Conservation (phyloP, 2,888 invertebrate species). For the Athrips mouffetella region DNA sequence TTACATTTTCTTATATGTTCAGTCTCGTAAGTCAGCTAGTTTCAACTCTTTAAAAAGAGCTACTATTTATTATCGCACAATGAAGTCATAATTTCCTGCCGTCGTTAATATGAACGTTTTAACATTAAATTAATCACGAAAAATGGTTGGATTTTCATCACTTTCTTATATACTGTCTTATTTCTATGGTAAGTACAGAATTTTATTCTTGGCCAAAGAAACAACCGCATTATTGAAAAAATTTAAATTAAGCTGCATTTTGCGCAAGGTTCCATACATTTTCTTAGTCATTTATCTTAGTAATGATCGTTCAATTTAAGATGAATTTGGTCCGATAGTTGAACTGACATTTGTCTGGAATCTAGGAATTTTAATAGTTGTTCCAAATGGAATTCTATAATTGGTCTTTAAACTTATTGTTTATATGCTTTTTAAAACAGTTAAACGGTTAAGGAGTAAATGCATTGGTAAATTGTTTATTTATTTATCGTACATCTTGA, state of each 20-base stretch:
- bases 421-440: neutral
- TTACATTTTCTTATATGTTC: too few species aligned
- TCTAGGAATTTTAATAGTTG: constrained; percentile 3
- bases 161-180: too few species aligned
- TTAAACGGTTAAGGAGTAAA: neutral
- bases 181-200: too few species aligned
- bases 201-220: too few species aligned
- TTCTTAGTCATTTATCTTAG: neutral
- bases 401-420: constrained; percentile 1
- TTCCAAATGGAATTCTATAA: neutral
- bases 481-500: neutral
- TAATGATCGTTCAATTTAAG: neutral
- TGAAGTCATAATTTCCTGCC: too few species aligned
- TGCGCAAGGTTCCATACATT: neutral
- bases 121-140: too few species aligned
- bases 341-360: constrained; percentile 3
- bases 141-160: too few species aligned
- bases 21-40: too few species aligned
- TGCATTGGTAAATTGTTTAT: constrained; percentile 1
- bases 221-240: too few species aligned
- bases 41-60: too few species aligned
- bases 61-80: too few species aligned
- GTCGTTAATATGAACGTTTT: too few species aligned
- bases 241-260: neutral
- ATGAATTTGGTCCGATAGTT: constrained; percentile 1